A percentile compares a stretch with the other conserved stretches of the same genome.
These are phyloP conservation scores for Alexandromys oeconomus DNA, from an alignment of 2,797 vertebrate species.

Conservation along the genomic window DNA sequence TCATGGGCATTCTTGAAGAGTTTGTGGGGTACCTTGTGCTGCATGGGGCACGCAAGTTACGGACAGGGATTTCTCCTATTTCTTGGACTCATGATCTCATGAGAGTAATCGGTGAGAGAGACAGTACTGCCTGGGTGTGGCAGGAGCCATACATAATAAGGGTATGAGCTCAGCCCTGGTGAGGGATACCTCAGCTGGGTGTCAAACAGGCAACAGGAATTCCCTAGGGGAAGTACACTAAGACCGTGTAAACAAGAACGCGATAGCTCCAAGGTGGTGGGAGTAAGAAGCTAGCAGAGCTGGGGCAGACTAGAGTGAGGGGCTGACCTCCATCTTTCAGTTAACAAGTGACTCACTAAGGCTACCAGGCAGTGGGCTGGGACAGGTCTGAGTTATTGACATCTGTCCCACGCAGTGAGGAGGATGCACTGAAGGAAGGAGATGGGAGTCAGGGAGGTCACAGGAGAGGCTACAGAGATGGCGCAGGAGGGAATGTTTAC, in stretches of 20 bases:
- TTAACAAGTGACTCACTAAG: neutral
- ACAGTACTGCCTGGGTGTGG: neutral
- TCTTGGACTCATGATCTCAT: neutral
- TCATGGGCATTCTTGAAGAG: neutral
- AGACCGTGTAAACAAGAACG: neutral
- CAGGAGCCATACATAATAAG: accelerated
- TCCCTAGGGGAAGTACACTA: neutral
- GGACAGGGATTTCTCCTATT: neutral
- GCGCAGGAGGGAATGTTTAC: no score
- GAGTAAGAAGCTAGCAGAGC: neutral
- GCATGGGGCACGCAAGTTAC: neutral
- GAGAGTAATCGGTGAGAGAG: neutral
- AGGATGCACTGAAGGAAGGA: neutral
- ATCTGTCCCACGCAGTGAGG: neutral
- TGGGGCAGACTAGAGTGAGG: neutral
- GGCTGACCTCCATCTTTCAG: neutral
- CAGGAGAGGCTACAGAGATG: neutral
- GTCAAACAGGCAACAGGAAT: neutral
- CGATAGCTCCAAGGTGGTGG: neutral
- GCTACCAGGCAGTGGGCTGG: neutral
- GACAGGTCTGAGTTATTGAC: neutral
- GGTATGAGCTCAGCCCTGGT: neutral
- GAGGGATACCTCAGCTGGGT: neutral
- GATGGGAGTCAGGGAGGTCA: neutral
- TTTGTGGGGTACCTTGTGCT: neutral